These are phyloP conservation scores for Mactromeris polynyma DNA, from an alignment of 2,888 invertebrate species.

Conservation along the genomic window DNA sequence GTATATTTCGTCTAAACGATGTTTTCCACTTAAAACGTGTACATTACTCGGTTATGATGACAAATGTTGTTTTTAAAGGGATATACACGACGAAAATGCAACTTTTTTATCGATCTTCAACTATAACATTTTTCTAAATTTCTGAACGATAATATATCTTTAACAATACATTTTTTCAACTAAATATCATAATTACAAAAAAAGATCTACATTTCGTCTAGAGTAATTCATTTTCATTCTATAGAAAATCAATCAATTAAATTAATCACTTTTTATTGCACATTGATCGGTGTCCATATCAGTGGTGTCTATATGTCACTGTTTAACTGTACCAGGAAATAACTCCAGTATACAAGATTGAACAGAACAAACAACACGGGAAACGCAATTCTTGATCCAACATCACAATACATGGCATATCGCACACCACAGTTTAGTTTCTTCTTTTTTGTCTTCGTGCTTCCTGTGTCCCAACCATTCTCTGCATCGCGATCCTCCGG, in stretches of 20 bases:
- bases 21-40: too few species aligned
- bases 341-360: constrained; percentile 80
- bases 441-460: constrained; percentile 50
- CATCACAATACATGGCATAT: constrained; percentile 82
- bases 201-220: background rate
- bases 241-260: background rate
- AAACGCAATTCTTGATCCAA: constrained; percentile 80
- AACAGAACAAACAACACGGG: constrained; percentile 79
- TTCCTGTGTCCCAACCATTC: constrained; percentile 35
- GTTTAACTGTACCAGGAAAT: constrained; percentile 55
- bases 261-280: background rate
- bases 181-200: background rate
- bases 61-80: too few species aligned
- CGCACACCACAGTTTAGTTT: constrained; percentile 69
- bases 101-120: too few species aligned
- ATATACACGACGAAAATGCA: too few species aligned
- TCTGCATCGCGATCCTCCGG: constrained; percentile 39
- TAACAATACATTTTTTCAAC: background rate
- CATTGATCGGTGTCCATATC: background rate
- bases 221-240: background rate
- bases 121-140: too few species aligned
- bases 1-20: too few species aligned
- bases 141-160: too few species aligned
- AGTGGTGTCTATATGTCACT: background rate
- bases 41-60: too few species aligned